Conservation (phyloP, 1,140 invertebrate genomes). For the Bombus affinis region DNA sequence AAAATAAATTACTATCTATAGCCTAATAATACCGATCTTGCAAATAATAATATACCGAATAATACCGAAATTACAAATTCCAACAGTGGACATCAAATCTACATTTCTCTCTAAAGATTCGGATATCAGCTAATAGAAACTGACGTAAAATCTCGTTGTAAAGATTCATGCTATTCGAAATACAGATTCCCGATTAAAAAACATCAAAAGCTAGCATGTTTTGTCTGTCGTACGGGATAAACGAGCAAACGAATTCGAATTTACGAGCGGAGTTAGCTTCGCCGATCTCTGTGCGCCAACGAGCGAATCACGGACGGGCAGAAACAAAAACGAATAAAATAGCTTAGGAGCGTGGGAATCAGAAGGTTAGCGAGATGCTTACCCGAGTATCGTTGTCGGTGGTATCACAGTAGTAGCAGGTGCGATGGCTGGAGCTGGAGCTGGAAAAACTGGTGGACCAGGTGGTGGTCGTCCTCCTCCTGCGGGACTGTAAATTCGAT, state of each 20-base stretch:
- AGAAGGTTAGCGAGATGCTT: constrained; percentile 44
- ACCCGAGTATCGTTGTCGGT: constrained; percentile 76
- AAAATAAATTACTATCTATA: too few relatives aligned
- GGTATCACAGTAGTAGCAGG: constrained; percentile 74
- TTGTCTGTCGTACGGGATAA: background rate
- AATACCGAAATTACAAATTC: background rate
- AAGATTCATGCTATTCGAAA: background rate
- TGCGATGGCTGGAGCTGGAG: constrained; percentile 75
- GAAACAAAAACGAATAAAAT: constrained; percentile 36
- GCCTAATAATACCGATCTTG: too few relatives aligned
- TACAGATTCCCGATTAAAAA: background rate
- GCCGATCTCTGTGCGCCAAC: constrained; percentile 4
- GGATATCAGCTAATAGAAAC: background rate
- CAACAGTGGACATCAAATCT: background rate
- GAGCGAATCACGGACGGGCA: constrained; percentile 13
- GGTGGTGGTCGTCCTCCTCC: constrained; percentile 78
- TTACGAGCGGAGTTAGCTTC: constrained; percentile 6
- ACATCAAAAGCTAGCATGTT: background rate
- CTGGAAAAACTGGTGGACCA: constrained; percentile 81
- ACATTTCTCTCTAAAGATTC: background rate
- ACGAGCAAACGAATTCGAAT: background rate
- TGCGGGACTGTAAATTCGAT: constrained; percentile 71
- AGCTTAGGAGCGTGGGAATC: constrained; percentile 15
- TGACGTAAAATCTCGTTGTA: background rate
- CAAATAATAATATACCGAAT: too few relatives aligned